Conservation (phyloP, 1,140 invertebrate genomes). For the Lordiphosa stackelbergi region DNA sequence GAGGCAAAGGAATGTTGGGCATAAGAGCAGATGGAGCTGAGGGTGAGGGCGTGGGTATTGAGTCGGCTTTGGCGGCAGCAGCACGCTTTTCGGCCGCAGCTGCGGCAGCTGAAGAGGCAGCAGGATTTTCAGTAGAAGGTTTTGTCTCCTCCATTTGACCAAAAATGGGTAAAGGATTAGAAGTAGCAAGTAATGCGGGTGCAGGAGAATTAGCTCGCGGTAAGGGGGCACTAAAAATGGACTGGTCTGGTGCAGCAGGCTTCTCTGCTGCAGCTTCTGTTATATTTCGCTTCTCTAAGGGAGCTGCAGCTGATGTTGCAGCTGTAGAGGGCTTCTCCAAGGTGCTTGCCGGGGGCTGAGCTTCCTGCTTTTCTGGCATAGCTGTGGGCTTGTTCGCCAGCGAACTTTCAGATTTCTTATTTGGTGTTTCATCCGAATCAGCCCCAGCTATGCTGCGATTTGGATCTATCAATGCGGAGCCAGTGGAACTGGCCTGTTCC, state of each 20-base stretch:
- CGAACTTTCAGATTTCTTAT: background rate
- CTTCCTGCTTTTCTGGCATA: background rate
- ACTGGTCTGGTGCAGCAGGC: background rate
- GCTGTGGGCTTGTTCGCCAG: background rate
- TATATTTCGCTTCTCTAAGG: too few species aligned
- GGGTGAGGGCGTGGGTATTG: background rate
- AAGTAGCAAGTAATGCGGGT: background rate
- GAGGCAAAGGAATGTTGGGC: constrained; percentile 6
- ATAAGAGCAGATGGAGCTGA: constrained; percentile 4
- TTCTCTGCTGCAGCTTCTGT: background rate
- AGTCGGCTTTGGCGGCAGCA: constrained; percentile 2
- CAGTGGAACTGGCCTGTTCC: constrained; percentile 38
- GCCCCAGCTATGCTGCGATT: constrained; percentile 37
- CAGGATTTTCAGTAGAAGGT: background rate
- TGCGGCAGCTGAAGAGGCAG: constrained; percentile 16
- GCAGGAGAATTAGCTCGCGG: too few species aligned
- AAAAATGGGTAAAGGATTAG: constrained; percentile 1
- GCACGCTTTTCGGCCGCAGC: constrained; percentile 22
- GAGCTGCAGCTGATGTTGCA: background rate
- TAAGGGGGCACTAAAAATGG: too few species aligned
- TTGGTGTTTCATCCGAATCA: constrained; percentile 1
- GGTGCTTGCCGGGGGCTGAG: background rate
- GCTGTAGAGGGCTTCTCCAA: too few species aligned
- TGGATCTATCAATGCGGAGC: background rate
- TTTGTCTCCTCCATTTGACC: background rate